Base-by-base conservation (phyloP, 2,797 vertebrate species). In the Pangasius krempfi region DNA sequence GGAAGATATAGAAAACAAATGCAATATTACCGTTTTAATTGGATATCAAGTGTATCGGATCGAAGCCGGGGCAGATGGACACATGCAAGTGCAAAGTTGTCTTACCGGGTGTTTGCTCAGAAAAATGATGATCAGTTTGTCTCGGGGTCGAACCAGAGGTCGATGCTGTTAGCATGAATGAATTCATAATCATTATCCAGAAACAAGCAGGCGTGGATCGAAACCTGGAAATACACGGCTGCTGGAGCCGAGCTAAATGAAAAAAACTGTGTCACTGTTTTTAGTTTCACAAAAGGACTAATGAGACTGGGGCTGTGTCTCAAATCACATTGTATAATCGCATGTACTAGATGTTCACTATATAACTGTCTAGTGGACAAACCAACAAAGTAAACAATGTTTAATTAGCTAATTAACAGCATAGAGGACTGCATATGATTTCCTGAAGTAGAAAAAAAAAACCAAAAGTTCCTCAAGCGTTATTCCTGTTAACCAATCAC, bases 21-120 rank as follows among this genome's bases (percentile, higher is more conserved):
- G 50, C 60, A 88, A 83, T 56, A 27, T 70, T 1, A 18, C 25
- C 22, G 5, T 85, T 82, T 58, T 89, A 40, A 89, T 75, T 44
- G 47, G 44, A 44, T 37, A 82, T 54, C 16, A 8, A 52, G n/a
- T 83, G 60, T 18, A n/a, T 64, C 8, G 40, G 27, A 30, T 50
- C 60, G 3, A 30, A 62, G 5, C 56, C 25, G 20, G 6, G 58
- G 18, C 6, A 1, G 5, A 4, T 2, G 33, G 37, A 60, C 18
- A 37, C 3, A 4, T 30, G 13, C 14, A 4, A 30, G 47, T 10
- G 50, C 18, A 44, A 62, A 44, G 37, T 27, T 13, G 22, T 40
- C 56, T 60, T 62, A 62, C 40, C 9, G 58, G 12, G 2, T 64
- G 9, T 82, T 82, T 27, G 37, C 56, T 18, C 25, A 27, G 56